Evolutionary conservation across 1,140 invertebrate genomes (phyloP).

Genomic region (Parasteatoda tepidariorum): DNA sequence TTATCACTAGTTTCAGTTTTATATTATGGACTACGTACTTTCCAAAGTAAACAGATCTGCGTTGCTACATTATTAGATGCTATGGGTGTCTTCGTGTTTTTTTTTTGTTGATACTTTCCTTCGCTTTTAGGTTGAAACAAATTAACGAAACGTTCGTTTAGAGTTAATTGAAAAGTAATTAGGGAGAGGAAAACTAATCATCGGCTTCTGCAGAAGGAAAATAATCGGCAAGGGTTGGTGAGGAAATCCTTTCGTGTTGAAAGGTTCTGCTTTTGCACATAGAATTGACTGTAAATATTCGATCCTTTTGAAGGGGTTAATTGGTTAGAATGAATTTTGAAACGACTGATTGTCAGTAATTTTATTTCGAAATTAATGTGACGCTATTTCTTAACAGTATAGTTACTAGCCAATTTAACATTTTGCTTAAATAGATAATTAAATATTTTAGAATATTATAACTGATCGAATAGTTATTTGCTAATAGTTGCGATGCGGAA

Average conservation of each 20-base stretch:
- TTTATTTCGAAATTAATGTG: no score
- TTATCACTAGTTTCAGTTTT: not conserved
- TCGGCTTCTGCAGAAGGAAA: not conserved
- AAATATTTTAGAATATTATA: no score
- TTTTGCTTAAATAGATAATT: no score
- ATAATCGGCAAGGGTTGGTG: conserved; percentile 5
- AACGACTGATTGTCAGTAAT: not conserved
- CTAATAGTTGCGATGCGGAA: no score
- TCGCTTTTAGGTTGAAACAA: conserved; percentile 10
- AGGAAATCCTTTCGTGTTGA: conserved; percentile 7
- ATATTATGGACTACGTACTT: not conserved
- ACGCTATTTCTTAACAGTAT: no score
- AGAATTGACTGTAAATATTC: no score
- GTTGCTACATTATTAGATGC: conserved; percentile 21
- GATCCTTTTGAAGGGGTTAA: not conserved
- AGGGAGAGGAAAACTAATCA: conserved; percentile 13
- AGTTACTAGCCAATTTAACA: no score
- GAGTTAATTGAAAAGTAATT: conserved; percentile 54
- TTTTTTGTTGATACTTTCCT: not conserved
- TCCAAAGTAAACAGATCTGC: not conserved
- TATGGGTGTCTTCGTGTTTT: conserved; percentile 7
- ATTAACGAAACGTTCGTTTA: conserved; percentile 39
- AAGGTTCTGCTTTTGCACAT: not conserved
- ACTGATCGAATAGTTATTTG: no score
- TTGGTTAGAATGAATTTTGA: not conserved